Conservation (phyloP, 2,888 invertebrate genomes). For the Girardia tigrina region DNA sequence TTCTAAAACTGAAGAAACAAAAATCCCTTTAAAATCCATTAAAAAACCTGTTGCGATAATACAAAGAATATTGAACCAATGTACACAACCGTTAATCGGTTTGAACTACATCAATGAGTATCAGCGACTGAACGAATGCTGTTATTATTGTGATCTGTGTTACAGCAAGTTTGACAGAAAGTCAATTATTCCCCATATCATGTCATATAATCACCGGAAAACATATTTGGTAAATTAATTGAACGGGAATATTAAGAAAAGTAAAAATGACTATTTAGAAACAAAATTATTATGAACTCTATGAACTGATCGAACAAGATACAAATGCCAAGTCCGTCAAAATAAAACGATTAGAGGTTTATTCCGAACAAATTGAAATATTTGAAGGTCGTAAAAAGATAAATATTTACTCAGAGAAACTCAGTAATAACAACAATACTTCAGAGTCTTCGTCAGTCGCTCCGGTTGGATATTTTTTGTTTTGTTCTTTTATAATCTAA, state of each 20-base stretch:
- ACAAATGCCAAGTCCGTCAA: conserved; percentile 30
- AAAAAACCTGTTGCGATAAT: conserved; percentile 24
- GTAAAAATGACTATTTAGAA: conserved; percentile 24
- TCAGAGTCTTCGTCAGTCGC: no score
- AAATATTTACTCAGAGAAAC: conserved; percentile 26
- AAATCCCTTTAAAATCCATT: background rate
- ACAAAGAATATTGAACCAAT: conserved; percentile 31
- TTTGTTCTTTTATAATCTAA: no score
- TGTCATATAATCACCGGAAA: conserved; percentile 4
- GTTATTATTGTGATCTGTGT: conserved; percentile 36
- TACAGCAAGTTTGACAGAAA: background rate
- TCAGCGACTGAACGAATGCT: conserved; percentile 34
- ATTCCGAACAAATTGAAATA: conserved; percentile 31
- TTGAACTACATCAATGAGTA: conserved; percentile 36
- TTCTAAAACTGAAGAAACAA: background rate
- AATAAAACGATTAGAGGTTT: conserved; percentile 33
- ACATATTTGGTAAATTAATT: conserved; percentile 28
- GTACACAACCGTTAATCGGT: conserved; percentile 34
- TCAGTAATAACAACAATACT: no score
- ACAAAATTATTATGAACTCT: conserved; percentile 32
- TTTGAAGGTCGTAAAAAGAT: conserved; percentile 34
- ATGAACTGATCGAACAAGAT: conserved; percentile 35
- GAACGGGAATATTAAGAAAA: background rate
- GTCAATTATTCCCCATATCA: conserved; percentile 27
- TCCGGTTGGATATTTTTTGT: no score